Evolutionary conservation across 2,888 invertebrate species (phyloP).

Genomic region (Nomada ruficornis): DNA sequence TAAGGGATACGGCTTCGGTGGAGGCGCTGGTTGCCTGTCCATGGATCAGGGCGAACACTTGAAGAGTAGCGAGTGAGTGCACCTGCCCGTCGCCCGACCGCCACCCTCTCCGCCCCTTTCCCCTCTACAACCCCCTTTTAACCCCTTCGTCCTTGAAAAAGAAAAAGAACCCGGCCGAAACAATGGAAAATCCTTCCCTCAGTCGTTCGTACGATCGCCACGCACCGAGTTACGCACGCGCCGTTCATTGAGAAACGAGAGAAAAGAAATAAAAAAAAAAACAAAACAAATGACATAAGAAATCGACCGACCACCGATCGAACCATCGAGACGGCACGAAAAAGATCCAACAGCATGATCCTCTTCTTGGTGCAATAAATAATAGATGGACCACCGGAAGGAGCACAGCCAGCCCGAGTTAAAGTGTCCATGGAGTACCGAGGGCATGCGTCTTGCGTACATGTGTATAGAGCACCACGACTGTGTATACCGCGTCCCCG

Average conservation of each 20-base stretch:
- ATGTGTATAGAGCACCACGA: conserved; percentile 49
- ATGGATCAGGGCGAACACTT: conserved; percentile 98
- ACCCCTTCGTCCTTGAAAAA: conserved; percentile 19
- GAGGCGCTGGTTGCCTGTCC: conserved; percentile 98
- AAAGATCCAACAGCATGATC: conserved; percentile 59
- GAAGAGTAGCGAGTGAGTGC: conserved; percentile 91
- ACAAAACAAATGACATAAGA: not conserved
- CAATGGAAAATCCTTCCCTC: conserved; percentile 12
- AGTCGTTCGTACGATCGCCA: conserved; percentile 46
- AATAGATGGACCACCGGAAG: conserved; percentile 46
- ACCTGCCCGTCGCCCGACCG: conserved; percentile 77
- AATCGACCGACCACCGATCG: conserved; percentile 43
- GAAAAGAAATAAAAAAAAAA: not conserved
- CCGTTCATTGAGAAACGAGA: conserved; percentile 27
- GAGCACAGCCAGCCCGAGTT: conserved; percentile 29
- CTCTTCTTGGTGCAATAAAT: conserved; percentile 50
- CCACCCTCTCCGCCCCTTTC: conserved; percentile 37
- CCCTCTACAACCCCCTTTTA: not conserved
- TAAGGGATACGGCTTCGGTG: conserved; percentile 99
- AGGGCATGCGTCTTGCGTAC: conserved; percentile 58
- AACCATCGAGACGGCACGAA: conserved; percentile 23
- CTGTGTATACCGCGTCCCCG: conserved; percentile 30
- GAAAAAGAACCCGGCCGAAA: conserved; percentile 8
- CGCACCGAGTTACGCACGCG: conserved; percentile 11
- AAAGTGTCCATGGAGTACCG: conserved; percentile 45